phyloP scores from a whole-genome alignment of 2,888 invertebrate species.

The Xanthia togata region DNA sequence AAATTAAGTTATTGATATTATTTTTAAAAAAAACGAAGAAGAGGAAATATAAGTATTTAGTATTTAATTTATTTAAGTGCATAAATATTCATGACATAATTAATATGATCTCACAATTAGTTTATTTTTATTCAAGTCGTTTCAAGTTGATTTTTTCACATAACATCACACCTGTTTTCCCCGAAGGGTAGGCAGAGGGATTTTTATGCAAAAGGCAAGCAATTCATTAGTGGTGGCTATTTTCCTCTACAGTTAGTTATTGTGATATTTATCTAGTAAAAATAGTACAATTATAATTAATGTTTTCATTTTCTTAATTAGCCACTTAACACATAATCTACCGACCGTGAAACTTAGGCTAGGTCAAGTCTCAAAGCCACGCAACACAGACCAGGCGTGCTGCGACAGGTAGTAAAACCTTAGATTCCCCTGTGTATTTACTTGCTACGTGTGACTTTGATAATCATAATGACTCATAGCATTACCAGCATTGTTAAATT shows the following conservation, averaged over 20 bases:
- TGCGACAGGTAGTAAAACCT: not conserved
- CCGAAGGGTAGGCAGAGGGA: not conserved
- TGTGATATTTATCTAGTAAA: not conserved
- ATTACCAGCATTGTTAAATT: not conserved
- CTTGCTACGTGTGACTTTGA: conserved; percentile 1
- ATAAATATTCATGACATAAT: not conserved
- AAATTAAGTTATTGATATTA: not conserved
- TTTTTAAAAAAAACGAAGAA: not conserved
- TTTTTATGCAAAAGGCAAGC: not conserved
- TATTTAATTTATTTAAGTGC: not conserved
- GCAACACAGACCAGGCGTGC: not conserved
- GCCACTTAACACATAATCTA: not conserved
- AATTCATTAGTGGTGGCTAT: not conserved
- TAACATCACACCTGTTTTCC: not conserved
- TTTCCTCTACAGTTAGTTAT: not conserved
- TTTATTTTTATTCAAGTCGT: not conserved
- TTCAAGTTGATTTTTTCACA: not conserved
- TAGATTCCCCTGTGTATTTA: conserved; percentile 8
- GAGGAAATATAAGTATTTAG: not conserved
- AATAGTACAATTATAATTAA: not conserved
- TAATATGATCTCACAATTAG: not conserved
- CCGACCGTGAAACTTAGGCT: conserved; percentile 23
- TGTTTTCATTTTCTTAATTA: not conserved
- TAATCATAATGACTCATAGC: conserved; percentile 6
- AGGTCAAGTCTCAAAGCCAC: conserved; percentile 39